Conservation (phyloP, 2,888 invertebrate species). For the Lasioglossum leucozonium region DNA sequence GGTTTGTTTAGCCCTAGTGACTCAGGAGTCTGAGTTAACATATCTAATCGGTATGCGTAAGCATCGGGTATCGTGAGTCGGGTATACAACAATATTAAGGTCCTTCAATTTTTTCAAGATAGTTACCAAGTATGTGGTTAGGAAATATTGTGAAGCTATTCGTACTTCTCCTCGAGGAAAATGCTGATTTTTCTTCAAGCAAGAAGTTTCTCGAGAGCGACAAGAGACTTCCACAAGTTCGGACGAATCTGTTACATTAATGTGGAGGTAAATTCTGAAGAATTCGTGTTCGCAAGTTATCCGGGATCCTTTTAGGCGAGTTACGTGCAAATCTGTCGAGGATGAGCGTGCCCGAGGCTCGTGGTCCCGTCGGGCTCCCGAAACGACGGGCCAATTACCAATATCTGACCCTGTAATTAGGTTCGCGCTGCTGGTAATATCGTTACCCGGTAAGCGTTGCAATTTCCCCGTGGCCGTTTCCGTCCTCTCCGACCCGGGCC, state of each 20-base stretch:
- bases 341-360: constrained; percentile 36
- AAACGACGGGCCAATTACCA: constrained; percentile 76
- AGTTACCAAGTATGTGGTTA: no score
- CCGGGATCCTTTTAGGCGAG: constrained; percentile 3
- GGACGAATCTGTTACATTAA: not conserved
- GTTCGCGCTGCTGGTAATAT: constrained; percentile 79
- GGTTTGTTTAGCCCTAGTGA: no score
- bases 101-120: no score
- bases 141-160: no score
- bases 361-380: constrained; percentile 49
- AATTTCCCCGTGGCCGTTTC: constrained; percentile 74
- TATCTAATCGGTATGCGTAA: no score
- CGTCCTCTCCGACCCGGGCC: constrained; percentile 22
- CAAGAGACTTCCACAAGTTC: not conserved
- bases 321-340: constrained; percentile 45
- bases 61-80: no score
- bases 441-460: constrained; percentile 79
- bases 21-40: no score
- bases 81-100: no score
- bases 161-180: not conserved
- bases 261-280: not conserved
- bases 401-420: constrained; percentile 81
- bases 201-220: not conserved
- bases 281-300: not conserved
- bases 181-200: not conserved